Evolutionary conservation across 2,797 vertebrate genomes (phyloP).

Genomic region (Enteromius treurensis): DNA sequence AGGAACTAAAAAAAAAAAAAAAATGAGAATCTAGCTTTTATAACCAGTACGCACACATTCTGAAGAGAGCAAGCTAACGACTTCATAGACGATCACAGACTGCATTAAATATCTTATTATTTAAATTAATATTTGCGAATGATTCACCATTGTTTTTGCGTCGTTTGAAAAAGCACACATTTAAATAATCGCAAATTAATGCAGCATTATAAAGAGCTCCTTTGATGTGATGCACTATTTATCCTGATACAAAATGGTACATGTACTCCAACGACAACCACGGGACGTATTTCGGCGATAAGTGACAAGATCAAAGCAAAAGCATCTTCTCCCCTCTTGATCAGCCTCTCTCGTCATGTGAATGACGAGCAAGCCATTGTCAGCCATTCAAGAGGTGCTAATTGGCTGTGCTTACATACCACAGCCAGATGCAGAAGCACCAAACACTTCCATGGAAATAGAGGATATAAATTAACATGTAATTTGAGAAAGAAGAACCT

Average conservation of each 20-base stretch:
- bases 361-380: background rate
- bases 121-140: constrained; percentile 55
- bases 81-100: constrained; percentile 60
- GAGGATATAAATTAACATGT: background rate
- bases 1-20: constrained; percentile 44
- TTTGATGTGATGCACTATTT: constrained; percentile 42
- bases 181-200: constrained; percentile 47
- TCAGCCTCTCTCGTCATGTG: background rate
- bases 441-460: background rate
- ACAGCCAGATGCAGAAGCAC: background rate
- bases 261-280: constrained; percentile 32
- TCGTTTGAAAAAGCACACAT: constrained; percentile 53
- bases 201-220: constrained; percentile 46
- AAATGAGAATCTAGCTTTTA: constrained; percentile 24
- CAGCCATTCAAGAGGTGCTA: constrained; percentile 28
- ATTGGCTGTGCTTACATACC: constrained; percentile 11
- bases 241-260: constrained; percentile 52
- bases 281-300: constrained; percentile 13
- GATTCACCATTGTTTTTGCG: constrained; percentile 58
- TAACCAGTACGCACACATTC: constrained; percentile 48
- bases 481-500: background rate
- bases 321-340: constrained; percentile 16
- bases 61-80: constrained; percentile 53
- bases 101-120: background rate
- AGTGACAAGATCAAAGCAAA: constrained; percentile 56